A percentile compares a stretch with the other conserved stretches of the same genome.
These are phyloP conservation scores for Cyphomyrmex costatus DNA, from an alignment of 1,140 invertebrate species.

Conservation along the genomic window DNA sequence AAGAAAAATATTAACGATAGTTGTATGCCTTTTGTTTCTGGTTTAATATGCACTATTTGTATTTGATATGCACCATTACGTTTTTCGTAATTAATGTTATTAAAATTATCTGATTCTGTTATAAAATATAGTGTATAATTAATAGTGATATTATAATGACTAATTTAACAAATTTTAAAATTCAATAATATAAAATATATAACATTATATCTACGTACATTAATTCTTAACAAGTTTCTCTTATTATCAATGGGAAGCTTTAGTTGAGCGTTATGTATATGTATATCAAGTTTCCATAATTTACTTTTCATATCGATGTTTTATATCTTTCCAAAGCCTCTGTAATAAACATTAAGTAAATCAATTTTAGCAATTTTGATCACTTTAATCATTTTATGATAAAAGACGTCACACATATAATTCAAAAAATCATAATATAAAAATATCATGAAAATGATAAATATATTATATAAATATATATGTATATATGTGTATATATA, in stretches of 20 bases:
- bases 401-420: not conserved
- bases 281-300: not conserved
- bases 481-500: no score
- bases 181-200: constrained; percentile 6
- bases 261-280: not conserved
- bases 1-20: not conserved
- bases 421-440: not conserved
- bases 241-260: not conserved
- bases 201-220: not conserved
- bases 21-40: not conserved
- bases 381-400: not conserved
- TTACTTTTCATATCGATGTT: constrained; percentile 54
- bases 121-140: not conserved
- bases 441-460: no score
- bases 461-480: no score
- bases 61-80: not conserved
- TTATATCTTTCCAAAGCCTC: constrained; percentile 72
- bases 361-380: constrained; percentile 7
- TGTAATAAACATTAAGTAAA: constrained; percentile 32
- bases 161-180: not conserved
- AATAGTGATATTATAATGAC: not conserved
- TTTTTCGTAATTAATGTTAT: not conserved
- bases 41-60: not conserved
- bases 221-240: not conserved
- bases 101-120: not conserved